Conservation (phyloP, 2,113 vertebrate species). For the zebrafish (Danio rerio) region DNA sequence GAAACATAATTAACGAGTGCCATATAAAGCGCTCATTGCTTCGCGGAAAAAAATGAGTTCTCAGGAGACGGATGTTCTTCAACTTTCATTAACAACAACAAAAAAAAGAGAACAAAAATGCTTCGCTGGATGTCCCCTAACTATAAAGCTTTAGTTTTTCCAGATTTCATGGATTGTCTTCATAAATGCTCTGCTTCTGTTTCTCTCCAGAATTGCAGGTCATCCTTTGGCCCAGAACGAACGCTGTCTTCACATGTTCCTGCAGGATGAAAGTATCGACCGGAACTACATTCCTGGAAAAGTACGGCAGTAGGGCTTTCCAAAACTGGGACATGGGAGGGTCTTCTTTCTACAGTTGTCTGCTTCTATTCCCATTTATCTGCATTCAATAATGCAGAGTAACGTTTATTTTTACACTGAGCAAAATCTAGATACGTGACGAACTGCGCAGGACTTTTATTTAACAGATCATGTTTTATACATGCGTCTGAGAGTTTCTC, state of each 20-base stretch:
- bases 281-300: slow-evolving; percentile 99
- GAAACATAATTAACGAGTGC: no score
- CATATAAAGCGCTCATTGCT: no score
- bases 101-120: no score
- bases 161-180: not conserved
- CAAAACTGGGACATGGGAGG: slow-evolving; percentile 56
- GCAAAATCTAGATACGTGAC: slow-evolving; percentile 71
- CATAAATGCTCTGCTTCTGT: not conserved
- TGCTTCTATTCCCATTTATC: slow-evolving; percentile 57
- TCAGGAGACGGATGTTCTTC: no score
- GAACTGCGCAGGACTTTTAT: slow-evolving; percentile 55
- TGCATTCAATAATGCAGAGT: slow-evolving; percentile 78
- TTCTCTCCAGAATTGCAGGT: slow-evolving; percentile 88
- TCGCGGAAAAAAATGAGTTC: no score
- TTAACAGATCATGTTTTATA: slow-evolving; percentile 53
- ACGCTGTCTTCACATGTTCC: slow-evolving; percentile 99
- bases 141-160: not conserved
- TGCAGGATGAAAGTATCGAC: slow-evolving; percentile 97
- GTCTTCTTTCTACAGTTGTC: slow-evolving; percentile 76
- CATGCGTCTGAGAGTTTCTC: slow-evolving; percentile 58
- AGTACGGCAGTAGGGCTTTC: slow-evolving; percentile 91
- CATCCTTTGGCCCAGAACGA: slow-evolving; percentile 98
- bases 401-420: slow-evolving; percentile 90
- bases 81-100: no score
- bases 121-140: no score